Evolutionary conservation across 64 coral and sea anemone genomes (phyloP).

Genomic region (Dendronephthya gigantea): DNA sequence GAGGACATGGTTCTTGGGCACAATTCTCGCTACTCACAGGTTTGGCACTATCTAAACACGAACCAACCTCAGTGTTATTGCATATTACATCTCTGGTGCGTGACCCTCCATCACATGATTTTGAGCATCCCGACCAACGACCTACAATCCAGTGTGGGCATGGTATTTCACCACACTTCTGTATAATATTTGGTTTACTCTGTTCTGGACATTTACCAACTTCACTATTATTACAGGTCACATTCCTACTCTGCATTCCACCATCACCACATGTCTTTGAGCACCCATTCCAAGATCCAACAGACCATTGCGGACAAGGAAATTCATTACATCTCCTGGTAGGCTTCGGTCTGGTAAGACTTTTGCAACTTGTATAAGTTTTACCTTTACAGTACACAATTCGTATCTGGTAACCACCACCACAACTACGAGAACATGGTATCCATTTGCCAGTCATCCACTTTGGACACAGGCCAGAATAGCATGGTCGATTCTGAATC

Average conservation of each 20-base stretch:
- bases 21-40: not conserved
- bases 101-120: not conserved
- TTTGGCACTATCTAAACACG: not conserved
- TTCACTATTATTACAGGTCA: not conserved
- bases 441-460: not conserved
- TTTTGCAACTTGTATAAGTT: not conserved
- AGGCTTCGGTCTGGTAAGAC: not conserved
- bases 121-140: not conserved
- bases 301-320: not conserved
- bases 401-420: not conserved
- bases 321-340: not conserved
- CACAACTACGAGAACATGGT: not conserved
- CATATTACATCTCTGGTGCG: not conserved
- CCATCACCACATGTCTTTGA: not conserved
- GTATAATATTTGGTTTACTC: not conserved
- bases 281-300: not conserved
- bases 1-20: not conserved
- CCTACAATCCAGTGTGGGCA: not conserved
- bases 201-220: not conserved
- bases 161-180: not conserved
- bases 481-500: not conserved
- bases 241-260: not conserved
- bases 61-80: not conserved
- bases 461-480: not conserved
- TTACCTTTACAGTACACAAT: not conserved